Evolutionary conservation across 2,113 vertebrate genomes (phyloP).

Genomic region (Machaerirhynchus nigripectus): DNA sequence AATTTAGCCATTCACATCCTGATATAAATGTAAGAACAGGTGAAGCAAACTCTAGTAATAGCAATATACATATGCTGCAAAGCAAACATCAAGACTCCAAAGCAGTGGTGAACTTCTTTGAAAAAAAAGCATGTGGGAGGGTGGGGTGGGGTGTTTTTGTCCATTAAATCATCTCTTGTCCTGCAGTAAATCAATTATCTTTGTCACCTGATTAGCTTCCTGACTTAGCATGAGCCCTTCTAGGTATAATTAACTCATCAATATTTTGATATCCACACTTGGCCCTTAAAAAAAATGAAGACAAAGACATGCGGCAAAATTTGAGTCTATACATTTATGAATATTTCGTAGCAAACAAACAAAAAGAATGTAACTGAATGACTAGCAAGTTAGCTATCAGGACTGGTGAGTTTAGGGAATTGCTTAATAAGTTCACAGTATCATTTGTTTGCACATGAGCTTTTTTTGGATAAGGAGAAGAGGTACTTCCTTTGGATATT

Average conservation of each 20-base stretch:
- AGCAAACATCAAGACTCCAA: not conserved
- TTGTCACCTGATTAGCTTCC: not conserved
- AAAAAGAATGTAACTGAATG: not conserved
- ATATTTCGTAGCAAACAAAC: not conserved
- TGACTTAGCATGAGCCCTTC: not conserved
- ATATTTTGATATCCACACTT: not conserved
- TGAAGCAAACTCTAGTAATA: not conserved
- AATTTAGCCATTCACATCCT: not conserved
- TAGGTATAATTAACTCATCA: not conserved
- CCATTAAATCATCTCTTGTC: not conserved
- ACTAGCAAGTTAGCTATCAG: not conserved
- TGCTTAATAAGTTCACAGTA: not conserved
- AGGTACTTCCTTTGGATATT: not conserved
- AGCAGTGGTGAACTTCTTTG: not conserved
- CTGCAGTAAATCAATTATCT: constrained; percentile 1
- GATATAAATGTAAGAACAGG: not conserved
- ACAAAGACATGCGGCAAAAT: not conserved
- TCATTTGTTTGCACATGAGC: not conserved
- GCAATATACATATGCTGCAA: not conserved
- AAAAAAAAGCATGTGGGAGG: not conserved
- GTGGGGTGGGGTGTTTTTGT: not conserved
- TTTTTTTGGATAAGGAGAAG: not conserved
- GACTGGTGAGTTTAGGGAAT: not conserved
- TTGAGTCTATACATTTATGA: not conserved
- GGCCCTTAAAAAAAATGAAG: not conserved